These are phyloP conservation scores for Pycnomerus fuliginosus DNA, from an alignment of 2,888 invertebrate species.

Conservation along the genomic window DNA sequence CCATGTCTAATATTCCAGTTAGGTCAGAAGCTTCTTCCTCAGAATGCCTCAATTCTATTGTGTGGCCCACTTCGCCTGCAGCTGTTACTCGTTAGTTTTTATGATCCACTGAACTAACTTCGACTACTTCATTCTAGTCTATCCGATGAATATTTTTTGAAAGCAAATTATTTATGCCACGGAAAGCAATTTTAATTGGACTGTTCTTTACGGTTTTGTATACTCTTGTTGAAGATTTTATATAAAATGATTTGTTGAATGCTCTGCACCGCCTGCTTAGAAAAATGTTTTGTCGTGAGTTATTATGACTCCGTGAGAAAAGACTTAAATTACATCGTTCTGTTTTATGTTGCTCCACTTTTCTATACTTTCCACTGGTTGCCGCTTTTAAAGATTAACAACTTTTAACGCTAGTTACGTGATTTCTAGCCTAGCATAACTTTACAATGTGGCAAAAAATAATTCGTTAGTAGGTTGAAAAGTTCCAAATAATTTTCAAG, in stretches of 20 bases:
- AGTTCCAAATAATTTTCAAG: too few species aligned
- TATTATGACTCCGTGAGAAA: constrained; percentile 45
- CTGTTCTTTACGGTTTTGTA: neutral
- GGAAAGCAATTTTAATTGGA: neutral
- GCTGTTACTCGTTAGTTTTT: constrained; percentile 16
- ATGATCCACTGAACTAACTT: constrained; percentile 1
- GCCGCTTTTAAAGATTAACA: constrained; percentile 9
- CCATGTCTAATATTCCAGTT: constrained; percentile 4
- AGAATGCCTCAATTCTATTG: constrained; percentile 7
- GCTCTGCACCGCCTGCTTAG: constrained; percentile 35
- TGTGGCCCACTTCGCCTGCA: constrained; percentile 10
- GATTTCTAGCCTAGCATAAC: too few species aligned
- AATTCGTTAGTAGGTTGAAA: too few species aligned
- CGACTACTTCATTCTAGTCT: too few species aligned
- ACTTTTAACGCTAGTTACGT: constrained; percentile 16
- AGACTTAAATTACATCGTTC: constrained; percentile 44
- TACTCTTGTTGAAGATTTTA: constrained; percentile 35
- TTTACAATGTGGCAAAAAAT: too few species aligned
- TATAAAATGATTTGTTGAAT: constrained; percentile 35
- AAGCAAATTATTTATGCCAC: too few species aligned
- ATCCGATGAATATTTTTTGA: too few species aligned
- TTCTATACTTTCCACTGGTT: constrained; percentile 25
- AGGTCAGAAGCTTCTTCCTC: constrained; percentile 10
- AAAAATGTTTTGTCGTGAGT: constrained; percentile 43
- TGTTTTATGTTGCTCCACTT: constrained; percentile 33